phyloP scores from a whole-genome alignment of 2,113 vertebrate species.

The Epinephelus cyanopodus region DNA sequence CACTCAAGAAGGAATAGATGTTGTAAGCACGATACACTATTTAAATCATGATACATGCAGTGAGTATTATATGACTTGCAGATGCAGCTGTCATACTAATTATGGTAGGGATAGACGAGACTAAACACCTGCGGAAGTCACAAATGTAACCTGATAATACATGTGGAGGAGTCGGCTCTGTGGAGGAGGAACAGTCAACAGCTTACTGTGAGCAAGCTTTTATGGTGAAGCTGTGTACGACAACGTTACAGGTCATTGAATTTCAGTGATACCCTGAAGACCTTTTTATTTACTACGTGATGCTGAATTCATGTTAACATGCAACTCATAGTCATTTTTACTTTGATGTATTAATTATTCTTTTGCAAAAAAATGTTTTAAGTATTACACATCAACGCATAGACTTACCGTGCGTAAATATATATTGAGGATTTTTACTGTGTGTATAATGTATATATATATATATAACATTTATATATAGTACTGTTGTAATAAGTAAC shows the following conservation, averaged over 20 bases:
- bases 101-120: constrained; percentile 41
- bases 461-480: constrained; percentile 73
- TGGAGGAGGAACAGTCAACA: constrained; percentile 2
- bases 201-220: constrained; percentile 44
- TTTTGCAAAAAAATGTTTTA: constrained; percentile 59
- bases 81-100: constrained; percentile 63
- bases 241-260: constrained; percentile 50
- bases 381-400: constrained; percentile 66
- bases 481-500: constrained; percentile 67
- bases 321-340: constrained; percentile 69
- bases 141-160: constrained; percentile 38
- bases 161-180: constrained; percentile 17
- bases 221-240: constrained; percentile 18
- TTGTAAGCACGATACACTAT: constrained; percentile 36
- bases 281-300: constrained; percentile 51
- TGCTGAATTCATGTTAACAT: constrained; percentile 63
- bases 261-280: constrained; percentile 63
- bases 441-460: constrained; percentile 73
- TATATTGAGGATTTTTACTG: constrained; percentile 69
- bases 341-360: constrained; percentile 62
- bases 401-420: constrained; percentile 59
- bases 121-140: constrained; percentile 25
- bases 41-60: constrained; percentile 45
- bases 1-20: constrained; percentile 19
- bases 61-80: constrained; percentile 52